A percentile compares a stretch with the other conserved stretches of the same genome.
Conservation (phyloP, 2,113 vertebrate genomes). For the Nettapus auritus region DNA sequence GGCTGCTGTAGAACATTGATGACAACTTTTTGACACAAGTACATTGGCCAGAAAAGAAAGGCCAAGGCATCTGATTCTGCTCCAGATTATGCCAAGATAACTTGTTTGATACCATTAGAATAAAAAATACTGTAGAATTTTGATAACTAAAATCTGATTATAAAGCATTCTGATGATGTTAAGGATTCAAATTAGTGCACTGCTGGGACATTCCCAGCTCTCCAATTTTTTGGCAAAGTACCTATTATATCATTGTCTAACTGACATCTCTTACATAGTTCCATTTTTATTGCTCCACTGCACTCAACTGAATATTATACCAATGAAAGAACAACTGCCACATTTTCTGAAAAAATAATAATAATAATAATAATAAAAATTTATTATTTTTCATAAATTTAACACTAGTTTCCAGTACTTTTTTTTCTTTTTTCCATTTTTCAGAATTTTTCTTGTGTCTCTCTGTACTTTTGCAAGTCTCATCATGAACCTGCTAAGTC, state of each 20-base stretch:
- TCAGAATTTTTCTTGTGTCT: background rate
- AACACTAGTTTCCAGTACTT: background rate
- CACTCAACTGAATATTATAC: background rate
- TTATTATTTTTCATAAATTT: background rate
- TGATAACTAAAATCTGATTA: background rate
- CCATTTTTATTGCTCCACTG: background rate
- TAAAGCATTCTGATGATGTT: background rate
- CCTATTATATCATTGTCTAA: background rate
- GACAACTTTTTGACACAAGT: too few species aligned
- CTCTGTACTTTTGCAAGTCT: background rate
- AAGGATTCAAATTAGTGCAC: background rate
- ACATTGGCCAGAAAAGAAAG: too few species aligned
- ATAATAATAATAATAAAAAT: background rate
- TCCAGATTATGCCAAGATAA: background rate
- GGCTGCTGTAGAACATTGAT: too few species aligned
- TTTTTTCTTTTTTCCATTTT: background rate
- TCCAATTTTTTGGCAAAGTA: background rate
- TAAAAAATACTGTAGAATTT: background rate
- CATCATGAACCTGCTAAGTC: background rate
- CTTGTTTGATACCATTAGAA: background rate
- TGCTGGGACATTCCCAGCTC: background rate
- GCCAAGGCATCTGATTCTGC: background rate
- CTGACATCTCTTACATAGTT: background rate
- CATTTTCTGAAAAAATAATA: background rate
- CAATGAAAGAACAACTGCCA: background rate